Evolutionary conservation across 2,888 invertebrate genomes (phyloP).

Genomic region (Hemistola chrysoprasaria): DNA sequence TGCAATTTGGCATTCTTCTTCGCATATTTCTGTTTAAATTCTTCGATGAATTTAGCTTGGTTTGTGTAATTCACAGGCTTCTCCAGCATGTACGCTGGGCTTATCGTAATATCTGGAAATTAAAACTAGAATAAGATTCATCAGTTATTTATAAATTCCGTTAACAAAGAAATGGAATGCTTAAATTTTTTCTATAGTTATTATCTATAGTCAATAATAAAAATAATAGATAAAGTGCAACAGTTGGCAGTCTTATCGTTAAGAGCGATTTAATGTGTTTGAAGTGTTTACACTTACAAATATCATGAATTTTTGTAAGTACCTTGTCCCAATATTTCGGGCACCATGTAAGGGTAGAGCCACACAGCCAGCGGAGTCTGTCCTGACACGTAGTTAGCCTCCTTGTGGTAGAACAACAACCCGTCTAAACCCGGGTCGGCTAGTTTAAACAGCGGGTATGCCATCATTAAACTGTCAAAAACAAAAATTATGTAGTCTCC

Average conservation of each 20-base stretch:
- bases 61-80: slow-evolving; percentile 76
- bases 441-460: slow-evolving; percentile 55
- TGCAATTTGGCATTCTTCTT: slow-evolving; percentile 28
- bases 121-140: no score
- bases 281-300: no score
- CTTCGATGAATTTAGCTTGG: slow-evolving; percentile 44
- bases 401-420: slow-evolving; percentile 94
- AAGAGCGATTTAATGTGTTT: no score
- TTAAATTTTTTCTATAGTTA: no score
- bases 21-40: slow-evolving; percentile 63
- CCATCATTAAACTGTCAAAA: slow-evolving; percentile 59
- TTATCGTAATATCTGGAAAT: slow-evolving; percentile 63
- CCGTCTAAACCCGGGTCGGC: slow-evolving; percentile 87
- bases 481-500: slow-evolving; percentile 2
- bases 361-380: slow-evolving; percentile 94
- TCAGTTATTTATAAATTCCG: no score
- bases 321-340: slow-evolving; percentile 86
- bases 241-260: no score
- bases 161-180: no score
- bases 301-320: no score
- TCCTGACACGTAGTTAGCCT: slow-evolving; percentile 89
- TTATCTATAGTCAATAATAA: no score
- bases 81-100: slow-evolving; percentile 55
- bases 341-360: slow-evolving; percentile 94
- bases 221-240: no score